A percentile compares a stretch with the other conserved stretches of the same genome.
Conservation (phyloP, 2,888 invertebrate genomes). For the Amblyteles armatorius region DNA sequence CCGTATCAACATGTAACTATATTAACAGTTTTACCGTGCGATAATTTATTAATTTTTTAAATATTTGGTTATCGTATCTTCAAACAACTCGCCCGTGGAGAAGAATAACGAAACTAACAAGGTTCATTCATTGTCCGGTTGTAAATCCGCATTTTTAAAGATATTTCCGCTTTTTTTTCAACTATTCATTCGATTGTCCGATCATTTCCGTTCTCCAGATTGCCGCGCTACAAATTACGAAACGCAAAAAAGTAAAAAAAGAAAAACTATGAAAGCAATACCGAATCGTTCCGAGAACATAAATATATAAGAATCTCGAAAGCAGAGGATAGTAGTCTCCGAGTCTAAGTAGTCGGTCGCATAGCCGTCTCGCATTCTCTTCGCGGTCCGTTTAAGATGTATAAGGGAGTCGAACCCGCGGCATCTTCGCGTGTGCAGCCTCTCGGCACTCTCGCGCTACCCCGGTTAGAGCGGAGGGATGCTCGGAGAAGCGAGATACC, state of each 20-base stretch:
- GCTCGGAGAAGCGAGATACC: conserved; percentile 49
- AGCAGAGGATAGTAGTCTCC: conserved; percentile 31
- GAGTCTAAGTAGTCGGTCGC: conserved; percentile 57
- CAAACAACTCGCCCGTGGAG: neutral
- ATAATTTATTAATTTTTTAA: neutral
- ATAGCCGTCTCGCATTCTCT: conserved; percentile 53
- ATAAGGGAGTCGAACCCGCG: conserved; percentile 57
- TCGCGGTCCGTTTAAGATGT: conserved; percentile 57
- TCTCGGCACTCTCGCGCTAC: conserved; percentile 50
- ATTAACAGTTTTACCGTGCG: no score
- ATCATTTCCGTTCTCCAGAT: neutral
- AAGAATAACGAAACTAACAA: neutral
- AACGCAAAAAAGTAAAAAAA: neutral
- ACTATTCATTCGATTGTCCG: neutral
- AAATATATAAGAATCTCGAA: conserved; percentile 30
- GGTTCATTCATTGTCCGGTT: neutral
- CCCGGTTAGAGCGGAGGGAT: conserved; percentile 50
- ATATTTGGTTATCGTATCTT: neutral
- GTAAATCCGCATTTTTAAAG: neutral
- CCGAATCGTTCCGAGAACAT: neutral
- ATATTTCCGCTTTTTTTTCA: neutral
- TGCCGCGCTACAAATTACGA: neutral
- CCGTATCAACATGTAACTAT: neutral
- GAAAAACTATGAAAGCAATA: neutral
- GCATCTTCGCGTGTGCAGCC: conserved; percentile 10